A percentile compares a stretch with the other conserved stretches of the same genome.
phyloP scores from a whole-genome alignment of 2,113 vertebrate species.

The Lepidothrix coronata region DNA sequence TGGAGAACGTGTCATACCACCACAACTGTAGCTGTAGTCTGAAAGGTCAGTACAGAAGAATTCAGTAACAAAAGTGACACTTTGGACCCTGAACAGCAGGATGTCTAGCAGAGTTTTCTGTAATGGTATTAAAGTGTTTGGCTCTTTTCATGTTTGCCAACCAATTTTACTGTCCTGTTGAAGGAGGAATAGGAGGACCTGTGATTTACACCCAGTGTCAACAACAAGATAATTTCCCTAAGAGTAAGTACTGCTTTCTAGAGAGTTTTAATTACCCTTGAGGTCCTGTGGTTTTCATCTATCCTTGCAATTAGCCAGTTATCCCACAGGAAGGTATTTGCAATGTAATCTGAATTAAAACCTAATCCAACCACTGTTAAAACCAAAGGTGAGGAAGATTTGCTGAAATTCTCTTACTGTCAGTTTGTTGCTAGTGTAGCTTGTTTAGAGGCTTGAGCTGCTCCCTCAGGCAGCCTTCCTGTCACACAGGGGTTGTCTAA shows the following conservation, averaged over 20 bases:
- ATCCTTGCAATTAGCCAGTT: constrained; percentile 4
- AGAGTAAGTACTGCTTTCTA: constrained; percentile 34
- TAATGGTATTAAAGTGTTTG: constrained; percentile 30
- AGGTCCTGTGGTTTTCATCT: constrained; percentile 37
- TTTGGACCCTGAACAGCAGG: constrained; percentile 21
- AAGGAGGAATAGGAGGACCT: constrained; percentile 1
- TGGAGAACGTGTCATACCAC: neutral
- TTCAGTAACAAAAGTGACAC: constrained; percentile 44
- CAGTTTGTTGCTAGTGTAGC: neutral
- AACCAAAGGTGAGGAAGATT: neutral
- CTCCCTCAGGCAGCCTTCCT: neutral
- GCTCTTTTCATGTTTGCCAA: constrained; percentile 18
- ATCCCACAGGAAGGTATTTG: constrained; percentile 36
- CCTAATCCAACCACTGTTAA: neutral
- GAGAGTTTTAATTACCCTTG: constrained; percentile 35
- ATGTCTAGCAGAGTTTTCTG: constrained; percentile 28
- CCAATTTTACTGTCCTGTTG: neutral
- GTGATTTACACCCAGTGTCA: constrained; percentile 30
- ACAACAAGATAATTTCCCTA: constrained; percentile 35
- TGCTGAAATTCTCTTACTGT: neutral
- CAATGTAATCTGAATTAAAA: constrained; percentile 57
- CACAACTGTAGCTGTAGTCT: neutral
- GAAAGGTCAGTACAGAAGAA: constrained; percentile 47
- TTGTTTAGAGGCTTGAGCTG: neutral
- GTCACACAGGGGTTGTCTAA: neutral